Conservation (phyloP, 2,113 vertebrate species). For the Hippolais icterina region DNA sequence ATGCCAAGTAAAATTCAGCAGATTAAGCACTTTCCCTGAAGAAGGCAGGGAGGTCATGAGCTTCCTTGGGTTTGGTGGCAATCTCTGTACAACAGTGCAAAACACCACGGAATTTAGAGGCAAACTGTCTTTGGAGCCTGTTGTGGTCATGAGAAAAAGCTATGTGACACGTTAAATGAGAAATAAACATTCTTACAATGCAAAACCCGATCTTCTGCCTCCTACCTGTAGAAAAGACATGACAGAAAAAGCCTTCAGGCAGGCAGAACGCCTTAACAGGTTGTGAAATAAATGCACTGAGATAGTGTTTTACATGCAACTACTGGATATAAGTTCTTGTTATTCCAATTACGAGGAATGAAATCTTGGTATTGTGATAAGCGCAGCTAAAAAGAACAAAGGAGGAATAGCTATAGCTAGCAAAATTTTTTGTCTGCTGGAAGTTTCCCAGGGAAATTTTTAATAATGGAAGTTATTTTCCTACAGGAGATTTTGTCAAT, state of each 20-base stretch:
- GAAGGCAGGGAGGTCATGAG: neutral
- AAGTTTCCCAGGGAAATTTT: slow-evolving; percentile 45
- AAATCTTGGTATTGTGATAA: neutral
- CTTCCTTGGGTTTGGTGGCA: neutral
- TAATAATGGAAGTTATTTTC: slow-evolving; percentile 62
- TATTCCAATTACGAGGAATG: neutral
- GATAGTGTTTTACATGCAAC: neutral
- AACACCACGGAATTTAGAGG: neutral
- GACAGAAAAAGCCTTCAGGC: neutral
- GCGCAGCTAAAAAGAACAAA: slow-evolving; percentile 9
- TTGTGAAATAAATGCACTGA: neutral
- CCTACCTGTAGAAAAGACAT: neutral
- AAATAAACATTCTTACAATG: neutral
- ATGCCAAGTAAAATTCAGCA: neutral
- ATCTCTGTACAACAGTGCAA: neutral
- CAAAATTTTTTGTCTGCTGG: neutral
- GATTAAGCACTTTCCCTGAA: neutral
- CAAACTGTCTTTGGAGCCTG: neutral
- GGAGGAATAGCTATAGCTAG: neutral
- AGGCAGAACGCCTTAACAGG: neutral
- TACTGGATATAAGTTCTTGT: neutral
- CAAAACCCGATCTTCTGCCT: neutral
- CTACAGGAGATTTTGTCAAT: slow-evolving; percentile 28
- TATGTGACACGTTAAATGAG: neutral
- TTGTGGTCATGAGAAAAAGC: neutral